A percentile compares a stretch with the other conserved stretches of the same genome.
phyloP scores from a whole-genome alignment of 2,797 vertebrate genomes.

The Myotis vivesi region DNA sequence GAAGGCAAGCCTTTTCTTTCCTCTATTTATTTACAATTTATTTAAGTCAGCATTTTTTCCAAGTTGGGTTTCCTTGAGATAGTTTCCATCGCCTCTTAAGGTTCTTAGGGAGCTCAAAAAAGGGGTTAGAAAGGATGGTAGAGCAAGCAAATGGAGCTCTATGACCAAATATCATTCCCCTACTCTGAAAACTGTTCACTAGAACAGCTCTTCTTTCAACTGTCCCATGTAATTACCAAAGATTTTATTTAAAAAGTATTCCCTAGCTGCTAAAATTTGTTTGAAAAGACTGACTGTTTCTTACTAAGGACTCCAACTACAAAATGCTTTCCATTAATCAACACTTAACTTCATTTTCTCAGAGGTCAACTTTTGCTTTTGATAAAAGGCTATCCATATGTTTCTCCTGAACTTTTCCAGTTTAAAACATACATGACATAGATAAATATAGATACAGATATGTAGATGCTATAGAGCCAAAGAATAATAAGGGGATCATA shows the following conservation, averaged over 20 bases:
- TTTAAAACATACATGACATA: background rate
- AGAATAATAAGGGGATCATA: background rate
- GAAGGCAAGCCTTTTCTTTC: background rate
- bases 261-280: background rate
- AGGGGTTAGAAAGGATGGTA: background rate
- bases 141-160: background rate
- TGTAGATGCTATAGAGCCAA: background rate
- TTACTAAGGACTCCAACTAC: slow-evolving; percentile 7
- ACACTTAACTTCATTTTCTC: background rate
- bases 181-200: background rate
- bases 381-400: background rate
- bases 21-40: background rate
- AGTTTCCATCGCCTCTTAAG: background rate
- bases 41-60: background rate
- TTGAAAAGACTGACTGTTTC: slow-evolving; percentile 43
- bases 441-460: background rate
- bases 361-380: slow-evolving; percentile 7
- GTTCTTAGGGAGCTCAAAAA: background rate
- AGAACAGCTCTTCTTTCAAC: background rate
- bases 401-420: background rate
- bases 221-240: background rate
- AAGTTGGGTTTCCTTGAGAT: background rate
- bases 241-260: background rate
- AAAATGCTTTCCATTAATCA: slow-evolving; percentile 24
- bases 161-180: background rate